Evolutionary conservation across 2,113 vertebrate genomes (phyloP).

Genomic region (Hippocampus mohnikei): DNA sequence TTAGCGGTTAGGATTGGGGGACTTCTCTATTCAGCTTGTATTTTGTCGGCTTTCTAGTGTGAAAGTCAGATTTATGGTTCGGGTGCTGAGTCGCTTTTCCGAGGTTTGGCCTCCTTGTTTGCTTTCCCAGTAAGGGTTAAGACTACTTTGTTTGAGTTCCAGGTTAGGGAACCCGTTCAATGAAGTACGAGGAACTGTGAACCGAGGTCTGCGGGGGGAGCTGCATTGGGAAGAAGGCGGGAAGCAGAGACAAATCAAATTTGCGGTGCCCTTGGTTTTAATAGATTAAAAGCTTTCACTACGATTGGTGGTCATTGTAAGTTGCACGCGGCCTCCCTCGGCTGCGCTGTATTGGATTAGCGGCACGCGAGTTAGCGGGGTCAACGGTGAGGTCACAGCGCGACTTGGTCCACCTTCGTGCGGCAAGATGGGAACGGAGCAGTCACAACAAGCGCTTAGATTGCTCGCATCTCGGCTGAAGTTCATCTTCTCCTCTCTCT

Average conservation of each 20-base stretch:
- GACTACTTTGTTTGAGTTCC: background rate
- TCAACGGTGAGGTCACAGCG: conserved; percentile 8
- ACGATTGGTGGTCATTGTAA: conserved; percentile 58
- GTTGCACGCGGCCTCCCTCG: conserved; percentile 9
- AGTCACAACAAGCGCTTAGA: background rate
- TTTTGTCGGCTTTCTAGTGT: too few species aligned
- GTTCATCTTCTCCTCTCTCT: conserved; percentile 6
- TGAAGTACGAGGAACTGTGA: background rate
- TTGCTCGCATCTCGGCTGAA: background rate
- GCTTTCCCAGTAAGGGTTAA: too few species aligned
- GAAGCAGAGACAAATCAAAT: conserved; percentile 51
- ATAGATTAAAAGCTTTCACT: conserved; percentile 65
- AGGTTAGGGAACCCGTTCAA: background rate
- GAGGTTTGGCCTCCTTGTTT: too few species aligned
- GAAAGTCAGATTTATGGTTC: too few species aligned
- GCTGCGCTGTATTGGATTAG: conserved; percentile 50
- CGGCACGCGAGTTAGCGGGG: conserved; percentile 27
- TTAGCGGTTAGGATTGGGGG: background rate
- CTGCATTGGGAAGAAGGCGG: background rate
- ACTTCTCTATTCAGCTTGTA: too few species aligned
- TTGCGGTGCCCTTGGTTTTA: conserved; percentile 63
- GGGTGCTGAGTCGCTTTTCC: too few species aligned
- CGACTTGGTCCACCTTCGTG: background rate
- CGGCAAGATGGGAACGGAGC: background rate
- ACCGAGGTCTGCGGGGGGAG: background rate